phyloP scores from a whole-genome alignment of 2,888 invertebrate genomes.

The Limnephilus marmoratus region DNA sequence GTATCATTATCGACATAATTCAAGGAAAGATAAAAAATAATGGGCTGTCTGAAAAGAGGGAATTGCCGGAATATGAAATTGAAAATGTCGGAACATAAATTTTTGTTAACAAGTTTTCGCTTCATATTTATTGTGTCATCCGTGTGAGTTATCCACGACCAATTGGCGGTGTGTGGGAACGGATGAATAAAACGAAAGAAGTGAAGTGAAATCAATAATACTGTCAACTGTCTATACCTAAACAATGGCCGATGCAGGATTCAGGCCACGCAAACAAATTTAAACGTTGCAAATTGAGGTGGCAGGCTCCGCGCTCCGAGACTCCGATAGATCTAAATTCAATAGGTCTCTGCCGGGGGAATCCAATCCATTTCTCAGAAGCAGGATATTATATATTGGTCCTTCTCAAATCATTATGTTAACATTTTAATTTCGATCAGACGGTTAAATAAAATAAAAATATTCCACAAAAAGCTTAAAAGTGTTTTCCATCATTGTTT shows the following conservation, averaged over 20 bases:
- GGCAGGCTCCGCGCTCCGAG: background rate
- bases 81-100: background rate
- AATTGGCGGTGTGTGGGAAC: background rate
- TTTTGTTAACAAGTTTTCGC: background rate
- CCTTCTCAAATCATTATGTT: conserved; percentile 52
- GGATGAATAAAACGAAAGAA: conserved; percentile 44
- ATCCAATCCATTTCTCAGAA: background rate
- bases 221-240: conserved; percentile 58
- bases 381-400: conserved; percentile 13
- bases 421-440: conserved; percentile 43
- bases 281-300: conserved; percentile 49
- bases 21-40: conserved; percentile 28
- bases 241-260: conserved; percentile 44
- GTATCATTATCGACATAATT: conserved; percentile 25
- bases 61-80: conserved; percentile 28
- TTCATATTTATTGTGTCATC: conserved; percentile 13
- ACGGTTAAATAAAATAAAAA: conserved; percentile 20
- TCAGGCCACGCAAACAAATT: conserved; percentile 40
- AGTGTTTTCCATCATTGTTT: conserved; percentile 43
- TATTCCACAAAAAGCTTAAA: conserved; percentile 35
- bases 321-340: background rate
- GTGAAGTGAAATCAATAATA: conserved; percentile 56
- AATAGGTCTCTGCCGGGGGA: background rate
- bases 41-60: background rate
- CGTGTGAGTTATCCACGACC: background rate